Evolutionary conservation across 2,888 invertebrate species (phyloP), one percentile per base, ranked within the genome.

Genomic region (Drosophila fungiperda): DNA sequence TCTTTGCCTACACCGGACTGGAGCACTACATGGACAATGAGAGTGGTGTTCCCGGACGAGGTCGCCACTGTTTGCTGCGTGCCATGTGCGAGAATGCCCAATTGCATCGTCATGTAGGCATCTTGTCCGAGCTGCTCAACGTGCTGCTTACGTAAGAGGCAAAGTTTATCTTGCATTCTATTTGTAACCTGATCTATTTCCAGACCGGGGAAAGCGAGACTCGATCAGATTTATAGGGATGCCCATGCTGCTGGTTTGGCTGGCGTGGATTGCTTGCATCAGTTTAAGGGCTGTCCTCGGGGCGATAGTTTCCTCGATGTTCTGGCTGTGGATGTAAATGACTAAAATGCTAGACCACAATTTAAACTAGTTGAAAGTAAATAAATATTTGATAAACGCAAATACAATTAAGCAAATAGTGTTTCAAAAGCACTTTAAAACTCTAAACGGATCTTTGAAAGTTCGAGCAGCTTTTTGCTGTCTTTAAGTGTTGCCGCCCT

Each of bases 241-340:
- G 96, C 96, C 0, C 94, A 81, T 36, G 68, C 74, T 0, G 85
- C 90, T 6, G 91, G 91, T 0, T 58, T 64, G 65, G 74, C 84
- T 8, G 90, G 91, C n/a, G 77, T 75, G 3, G 94, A 95, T 91
- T 96, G 96, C 83, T 89, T 94, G 8, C 93, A 93, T 26, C 92
- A 95, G 17, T 96, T 95, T 90, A 89, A 93, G 7, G 92, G 92
- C 0, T 96, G 96, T 82, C 94, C 94, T 3, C 92, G 94, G 67
- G 95, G 95, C 3, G 93, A 94, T 63, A 95, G 95, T 1, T 87
- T 96, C 35, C 92, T 96, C 33, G 85, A 85, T 73, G 58, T 64
- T 0, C 71, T 83, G 5, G 58, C 83, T 11, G 49, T 85, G 54
- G 90, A 90, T 68, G 66, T 63, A 2, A 38, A 59, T 11, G 32